Evolutionary conservation across 2,113 vertebrate species (phyloP).

Genomic region (Datnioides undecimradiatus): DNA sequence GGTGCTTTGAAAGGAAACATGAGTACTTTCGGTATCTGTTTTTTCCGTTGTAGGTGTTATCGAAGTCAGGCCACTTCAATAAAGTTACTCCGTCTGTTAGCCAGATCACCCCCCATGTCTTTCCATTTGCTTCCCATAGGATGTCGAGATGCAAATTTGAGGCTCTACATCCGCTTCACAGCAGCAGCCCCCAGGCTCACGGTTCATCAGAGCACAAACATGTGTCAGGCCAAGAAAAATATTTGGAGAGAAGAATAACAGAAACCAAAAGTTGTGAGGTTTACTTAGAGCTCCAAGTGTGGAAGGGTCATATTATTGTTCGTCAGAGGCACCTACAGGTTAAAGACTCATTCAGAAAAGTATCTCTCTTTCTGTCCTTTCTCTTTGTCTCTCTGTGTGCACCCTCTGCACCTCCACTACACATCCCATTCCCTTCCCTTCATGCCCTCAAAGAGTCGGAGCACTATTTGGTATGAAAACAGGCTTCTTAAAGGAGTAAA

Average conservation of each 20-base stretch:
- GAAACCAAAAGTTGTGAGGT: conserved; percentile 59
- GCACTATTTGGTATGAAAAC: conserved; percentile 36
- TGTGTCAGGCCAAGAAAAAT: conserved; percentile 71
- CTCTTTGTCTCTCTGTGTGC: background rate
- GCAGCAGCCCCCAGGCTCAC: conserved; percentile 42
- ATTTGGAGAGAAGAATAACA: conserved; percentile 72
- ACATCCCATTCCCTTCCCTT: conserved; percentile 3
- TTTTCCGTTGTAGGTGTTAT: conserved; percentile 28
- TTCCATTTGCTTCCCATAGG: conserved; percentile 59
- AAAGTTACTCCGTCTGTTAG: conserved; percentile 9
- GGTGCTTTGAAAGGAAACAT: background rate
- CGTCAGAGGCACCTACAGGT: conserved; percentile 40
- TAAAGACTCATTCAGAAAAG: conserved; percentile 19
- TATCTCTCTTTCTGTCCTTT: conserved; percentile 20
- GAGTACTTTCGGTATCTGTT: background rate
- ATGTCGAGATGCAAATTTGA: conserved; percentile 64
- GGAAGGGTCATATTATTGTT: conserved; percentile 54
- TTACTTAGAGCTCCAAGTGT: conserved; percentile 45
- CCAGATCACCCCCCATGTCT: conserved; percentile 30
- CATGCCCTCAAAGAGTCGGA: background rate
- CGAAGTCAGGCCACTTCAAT: conserved; percentile 20
- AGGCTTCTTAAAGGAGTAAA: conserved; percentile 23
- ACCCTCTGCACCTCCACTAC: background rate
- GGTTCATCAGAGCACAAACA: conserved; percentile 75
- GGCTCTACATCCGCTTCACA: conserved; percentile 62